Percentiles rank a stretch among this genome's conserved stretches.
These are phyloP conservation scores for Eueremaeus valkanovi DNA, from an alignment of 2,888 invertebrate species.

Conservation along the genomic window DNA sequence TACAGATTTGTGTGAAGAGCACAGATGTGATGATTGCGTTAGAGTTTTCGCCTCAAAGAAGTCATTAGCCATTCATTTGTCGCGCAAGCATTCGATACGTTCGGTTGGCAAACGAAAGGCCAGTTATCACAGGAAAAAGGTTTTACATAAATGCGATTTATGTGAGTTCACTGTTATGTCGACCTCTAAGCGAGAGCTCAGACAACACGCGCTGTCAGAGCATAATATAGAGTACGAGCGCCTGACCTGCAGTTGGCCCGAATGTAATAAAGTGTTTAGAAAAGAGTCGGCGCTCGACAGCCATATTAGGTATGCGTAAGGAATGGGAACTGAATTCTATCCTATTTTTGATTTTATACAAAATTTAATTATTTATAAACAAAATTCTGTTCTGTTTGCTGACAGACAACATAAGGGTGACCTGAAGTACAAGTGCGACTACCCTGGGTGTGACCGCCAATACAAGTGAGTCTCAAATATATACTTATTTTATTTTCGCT, in stretches of 20 bases:
- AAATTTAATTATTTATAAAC: background rate
- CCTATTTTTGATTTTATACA: too few species aligned
- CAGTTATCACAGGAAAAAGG: background rate
- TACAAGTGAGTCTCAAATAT: background rate
- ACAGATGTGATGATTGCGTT: too few species aligned
- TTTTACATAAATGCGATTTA: background rate
- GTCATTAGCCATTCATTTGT: too few species aligned
- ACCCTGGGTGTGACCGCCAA: background rate
- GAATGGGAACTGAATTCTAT: too few species aligned
- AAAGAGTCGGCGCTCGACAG: background rate
- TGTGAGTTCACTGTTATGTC: background rate
- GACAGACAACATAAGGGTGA: background rate
- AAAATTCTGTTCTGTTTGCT: background rate
- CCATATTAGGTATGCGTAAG: background rate
- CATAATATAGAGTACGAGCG: too few species aligned
- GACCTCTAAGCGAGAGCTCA: too few species aligned
- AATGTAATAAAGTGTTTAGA: background rate
- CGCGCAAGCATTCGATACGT: too few species aligned
- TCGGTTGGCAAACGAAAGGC: too few species aligned
- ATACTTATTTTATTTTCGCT: too few species aligned
- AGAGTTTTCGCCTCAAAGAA: too few species aligned
- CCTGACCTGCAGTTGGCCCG: background rate
- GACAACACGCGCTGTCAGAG: too few species aligned
- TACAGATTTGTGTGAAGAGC: too few species aligned
- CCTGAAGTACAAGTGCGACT: background rate